phyloP scores from a whole-genome alignment of 2,113 vertebrate species.

The Clarias macrocephalus region DNA sequence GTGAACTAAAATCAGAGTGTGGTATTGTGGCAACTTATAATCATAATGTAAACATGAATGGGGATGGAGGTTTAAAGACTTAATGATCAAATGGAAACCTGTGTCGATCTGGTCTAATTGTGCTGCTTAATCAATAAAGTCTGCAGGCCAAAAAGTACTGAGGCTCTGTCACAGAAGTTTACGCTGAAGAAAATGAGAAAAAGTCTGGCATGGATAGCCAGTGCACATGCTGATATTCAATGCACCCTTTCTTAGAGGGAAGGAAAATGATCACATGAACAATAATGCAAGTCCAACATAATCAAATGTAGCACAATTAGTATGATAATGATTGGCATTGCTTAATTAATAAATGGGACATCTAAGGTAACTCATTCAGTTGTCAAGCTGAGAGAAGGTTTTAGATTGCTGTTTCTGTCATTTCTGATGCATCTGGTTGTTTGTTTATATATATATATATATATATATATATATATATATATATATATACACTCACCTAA shows the following conservation, averaged over 20 bases:
- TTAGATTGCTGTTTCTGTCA: not conserved
- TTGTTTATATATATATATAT: not conserved
- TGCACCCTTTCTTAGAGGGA: slow-evolving; percentile 7
- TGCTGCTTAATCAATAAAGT: slow-evolving; percentile 42
- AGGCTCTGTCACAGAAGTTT: slow-evolving; percentile 37
- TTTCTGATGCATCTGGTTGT: not conserved
- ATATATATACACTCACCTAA: no score
- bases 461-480: no score
- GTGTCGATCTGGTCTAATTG: slow-evolving; percentile 42
- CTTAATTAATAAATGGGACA: slow-evolving; percentile 26
- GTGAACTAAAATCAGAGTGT: not conserved
- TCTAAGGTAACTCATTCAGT: not conserved
- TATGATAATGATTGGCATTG: slow-evolving; percentile 14
- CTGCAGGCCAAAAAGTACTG: slow-evolving; percentile 8
- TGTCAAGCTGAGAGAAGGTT: slow-evolving; percentile 1
- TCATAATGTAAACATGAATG: not conserved
- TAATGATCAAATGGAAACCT: slow-evolving; percentile 30
- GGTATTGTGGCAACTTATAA: slow-evolving; percentile 2
- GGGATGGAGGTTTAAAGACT: not conserved
- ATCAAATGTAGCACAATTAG: slow-evolving; percentile 29
- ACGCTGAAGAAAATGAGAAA: slow-evolving; percentile 35
- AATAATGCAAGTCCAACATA: slow-evolving; percentile 29
- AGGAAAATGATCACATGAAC: slow-evolving; percentile 22
- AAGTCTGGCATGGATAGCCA: slow-evolving; percentile 39
- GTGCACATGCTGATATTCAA: slow-evolving; percentile 26